These are phyloP conservation scores for Marcusenius ussheri DNA, from an alignment of 2,113 vertebrate genomes.

Conservation along the genomic window DNA sequence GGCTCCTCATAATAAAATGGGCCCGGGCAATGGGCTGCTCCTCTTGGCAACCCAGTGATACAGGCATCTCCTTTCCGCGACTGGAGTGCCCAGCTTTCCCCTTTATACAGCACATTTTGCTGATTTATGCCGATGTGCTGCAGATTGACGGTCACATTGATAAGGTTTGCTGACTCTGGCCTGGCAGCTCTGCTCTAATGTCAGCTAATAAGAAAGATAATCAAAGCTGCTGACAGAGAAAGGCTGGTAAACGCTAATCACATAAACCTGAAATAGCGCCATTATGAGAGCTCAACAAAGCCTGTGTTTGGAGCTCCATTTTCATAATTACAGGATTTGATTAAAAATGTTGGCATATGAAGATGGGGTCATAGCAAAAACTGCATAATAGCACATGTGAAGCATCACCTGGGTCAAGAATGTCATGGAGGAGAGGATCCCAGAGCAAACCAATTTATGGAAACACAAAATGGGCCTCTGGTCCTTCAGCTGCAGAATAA, in stretches of 20 bases:
- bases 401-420: neutral
- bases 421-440: neutral
- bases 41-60: neutral
- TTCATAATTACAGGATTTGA: constrained; percentile 10
- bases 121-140: neutral
- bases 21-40: neutral
- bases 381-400: neutral
- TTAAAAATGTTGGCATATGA: neutral
- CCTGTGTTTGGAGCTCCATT: neutral
- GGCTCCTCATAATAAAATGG: neutral
- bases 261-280: neutral
- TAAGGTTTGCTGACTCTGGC: neutral
- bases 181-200: neutral
- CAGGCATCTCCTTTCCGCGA: neutral
- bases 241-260: neutral
- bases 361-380: neutral
- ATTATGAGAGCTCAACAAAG: neutral
- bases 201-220: neutral
- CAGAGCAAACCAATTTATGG: neutral
- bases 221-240: constrained; percentile 1
- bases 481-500: neutral
- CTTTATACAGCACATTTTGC: neutral
- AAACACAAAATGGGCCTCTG: neutral
- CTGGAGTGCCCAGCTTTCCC: neutral
- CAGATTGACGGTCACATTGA: neutral